Evolutionary conservation across 2,113 vertebrate species (phyloP), one percentile per base, ranked within the genome.

Genomic region (Otolemur garnettii): DNA sequence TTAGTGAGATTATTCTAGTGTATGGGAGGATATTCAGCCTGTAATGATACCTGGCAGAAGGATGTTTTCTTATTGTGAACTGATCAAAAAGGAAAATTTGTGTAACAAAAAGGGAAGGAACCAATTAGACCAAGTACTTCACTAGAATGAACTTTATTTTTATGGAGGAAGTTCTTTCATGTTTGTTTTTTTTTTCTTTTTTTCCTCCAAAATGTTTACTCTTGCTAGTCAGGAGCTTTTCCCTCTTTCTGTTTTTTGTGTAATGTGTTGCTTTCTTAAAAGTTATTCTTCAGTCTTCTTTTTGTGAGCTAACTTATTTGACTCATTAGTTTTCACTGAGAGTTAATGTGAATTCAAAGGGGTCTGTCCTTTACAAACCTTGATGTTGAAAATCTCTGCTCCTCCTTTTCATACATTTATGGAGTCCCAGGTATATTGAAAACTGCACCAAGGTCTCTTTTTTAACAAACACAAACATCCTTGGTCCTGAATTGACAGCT

Each of bases 401-500:
- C 22, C 11, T 93, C 55, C 55, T 88, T 66, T 77, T 68, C 24
- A 64, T 24, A 71, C 8, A 30, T 57, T 62, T 15, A 18, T n/a
- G 28, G 64, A 38, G 33, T 55, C 45, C 30, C 28, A n/a, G 69
- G 79, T n/a, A 68, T 66, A 62, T n/a, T 55, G 60, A 74, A 64
- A 53, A 53, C 57, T 30, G 77, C 8, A 21, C 53, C 45, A 90
- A 38, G 60, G 80, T 72, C 57, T 90, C 11, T 91, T 85, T 93
- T 93, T 90, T 69, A 95, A 77, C 71, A 95, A 93, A 79, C 18
- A 68, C 26, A 74, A 64, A 64, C 14, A 35, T 55, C 11, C 35
- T 83, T 90, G 15, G 35, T 84, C 59, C 90, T 75, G n/a, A 75
- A 14, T 59, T 28, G 30, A 64, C 17, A 53, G 33, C 59, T 71